Base-by-base conservation (phyloP, 2,797 vertebrate species). In the Ctenopoma kingsleyae region DNA sequence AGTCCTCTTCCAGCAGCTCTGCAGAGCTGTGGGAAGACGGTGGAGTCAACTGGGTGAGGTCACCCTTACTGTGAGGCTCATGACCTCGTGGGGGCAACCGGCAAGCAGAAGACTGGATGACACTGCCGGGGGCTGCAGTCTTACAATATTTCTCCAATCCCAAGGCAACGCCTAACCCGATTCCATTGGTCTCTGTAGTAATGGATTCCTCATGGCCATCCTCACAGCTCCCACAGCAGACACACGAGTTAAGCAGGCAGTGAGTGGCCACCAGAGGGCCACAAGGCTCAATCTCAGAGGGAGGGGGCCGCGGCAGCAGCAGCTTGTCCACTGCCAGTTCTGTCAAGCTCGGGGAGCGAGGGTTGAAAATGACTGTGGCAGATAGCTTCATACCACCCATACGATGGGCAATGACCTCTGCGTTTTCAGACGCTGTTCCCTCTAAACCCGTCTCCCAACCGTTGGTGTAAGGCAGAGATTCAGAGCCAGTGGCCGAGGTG, bases 381-480 rank as follows among this genome's bases (percentile, higher is more conserved):
- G 98, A 99, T 67, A 99, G 94, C 92, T 98, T 99, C 98, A 99
- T 98, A 64, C 98, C 98, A 12, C 98, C 98, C 2, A 96, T 99
- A 50, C 98, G 96, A 88, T 96, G 95, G 48, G 97, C 98, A 1
- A 99, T 97, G 79, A 95, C 93, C 89, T 99, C 97, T 0, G 98
- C 98, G 0, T 92, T 95, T 89, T 97, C 95, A 0, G 92, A 92
- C 0, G 92, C 92, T 0, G 93, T 92, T 0, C 95, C 94, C 1
- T 96, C 95, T 0, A 83, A 78, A 0, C 89, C 90, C 0, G 84
- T 86, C 67, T 97, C 96, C 97, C 98, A 98, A 70, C 96, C 94
- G 0, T 96, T 97, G 76, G 95, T 92, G 85, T 92, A 94, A 67
- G 92, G 84, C 75, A 93, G 89, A 1, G 93, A 71, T 76, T 95